phyloP scores from a whole-genome alignment of 2,797 vertebrate genomes.

The Heteromormyrus szaboi region DNA sequence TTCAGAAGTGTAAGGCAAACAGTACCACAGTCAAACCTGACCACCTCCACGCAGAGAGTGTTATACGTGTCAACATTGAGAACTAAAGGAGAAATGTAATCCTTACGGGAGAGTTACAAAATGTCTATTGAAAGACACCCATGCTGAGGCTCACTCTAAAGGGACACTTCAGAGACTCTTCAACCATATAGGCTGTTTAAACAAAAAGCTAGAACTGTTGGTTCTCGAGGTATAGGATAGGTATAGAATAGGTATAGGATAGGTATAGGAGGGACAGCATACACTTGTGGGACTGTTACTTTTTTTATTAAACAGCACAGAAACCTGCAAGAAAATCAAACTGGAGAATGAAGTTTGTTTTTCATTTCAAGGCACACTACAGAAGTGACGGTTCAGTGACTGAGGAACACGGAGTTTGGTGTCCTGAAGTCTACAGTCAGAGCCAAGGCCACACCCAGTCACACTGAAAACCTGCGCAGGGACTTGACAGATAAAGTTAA shows the following conservation, averaged over 20 bases:
- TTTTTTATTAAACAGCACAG: neutral
- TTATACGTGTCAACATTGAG: neutral
- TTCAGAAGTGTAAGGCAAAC: neutral
- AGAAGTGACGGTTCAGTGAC: neutral
- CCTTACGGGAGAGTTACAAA: neutral
- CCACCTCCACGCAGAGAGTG: neutral
- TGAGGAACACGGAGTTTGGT: neutral
- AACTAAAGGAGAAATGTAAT: neutral
- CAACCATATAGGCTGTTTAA: neutral
- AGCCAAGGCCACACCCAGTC: neutral
- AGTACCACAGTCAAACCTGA: neutral
- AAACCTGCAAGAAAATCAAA: neutral
- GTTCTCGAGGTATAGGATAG: too few relatives aligned
- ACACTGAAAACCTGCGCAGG: neutral
- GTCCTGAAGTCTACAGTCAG: neutral
- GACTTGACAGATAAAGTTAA: neutral
- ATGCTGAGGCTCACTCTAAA: too few relatives aligned
- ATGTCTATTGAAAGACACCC: neutral
- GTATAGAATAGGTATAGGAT: too few relatives aligned
- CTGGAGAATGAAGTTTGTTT: neutral
- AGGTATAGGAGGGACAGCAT: too few relatives aligned
- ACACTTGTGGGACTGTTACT: neutral
- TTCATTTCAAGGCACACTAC: neutral
- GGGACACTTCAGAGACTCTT: neutral
- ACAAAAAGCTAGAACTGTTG: neutral